phyloP scores from a whole-genome alignment of 1,140 invertebrate genomes.

The Triops cancriformis region DNA sequence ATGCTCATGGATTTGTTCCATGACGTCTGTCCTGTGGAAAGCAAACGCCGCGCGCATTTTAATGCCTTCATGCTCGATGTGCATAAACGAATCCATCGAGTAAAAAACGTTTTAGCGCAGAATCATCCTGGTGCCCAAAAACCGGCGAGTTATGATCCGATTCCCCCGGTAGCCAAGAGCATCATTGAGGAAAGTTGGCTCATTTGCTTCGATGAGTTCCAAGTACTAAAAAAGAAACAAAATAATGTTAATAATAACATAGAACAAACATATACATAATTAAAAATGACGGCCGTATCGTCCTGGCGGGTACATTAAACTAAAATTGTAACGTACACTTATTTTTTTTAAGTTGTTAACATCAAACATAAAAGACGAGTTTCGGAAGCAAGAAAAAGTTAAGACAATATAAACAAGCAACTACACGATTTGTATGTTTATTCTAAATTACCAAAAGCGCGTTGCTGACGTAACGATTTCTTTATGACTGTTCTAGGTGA shows the following conservation, averaged over 20 bases:
- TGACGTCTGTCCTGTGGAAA: constrained; percentile 55
- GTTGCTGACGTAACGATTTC: constrained; percentile 1
- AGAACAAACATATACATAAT: too few species aligned
- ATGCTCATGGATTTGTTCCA: constrained; percentile 99
- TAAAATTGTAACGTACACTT: too few species aligned
- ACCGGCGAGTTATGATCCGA: constrained; percentile 69
- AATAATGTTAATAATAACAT: neutral
- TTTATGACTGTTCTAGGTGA: constrained; percentile 55
- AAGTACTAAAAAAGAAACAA: constrained; percentile 52
- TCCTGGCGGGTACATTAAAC: too few species aligned
- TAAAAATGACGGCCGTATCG: too few species aligned
- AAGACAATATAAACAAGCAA: too few species aligned
- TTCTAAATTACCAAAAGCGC: neutral
- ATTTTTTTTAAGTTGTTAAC: too few species aligned
- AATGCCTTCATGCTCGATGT: constrained; percentile 97
- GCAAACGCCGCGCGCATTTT: constrained; percentile 85
- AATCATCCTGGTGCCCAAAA: constrained; percentile 33
- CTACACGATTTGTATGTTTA: too few species aligned
- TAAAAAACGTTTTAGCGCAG: constrained; percentile 57
- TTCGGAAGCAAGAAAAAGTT: too few species aligned
- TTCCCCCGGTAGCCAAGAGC: constrained; percentile 78
- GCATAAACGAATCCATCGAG: constrained; percentile 72
- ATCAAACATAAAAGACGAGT: too few species aligned
- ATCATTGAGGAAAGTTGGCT: constrained; percentile 81
- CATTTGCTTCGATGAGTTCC: constrained; percentile 99